These are phyloP conservation scores for Eutrigla gurnardus DNA, from an alignment of 2,797 vertebrate genomes.

Conservation along the genomic window DNA sequence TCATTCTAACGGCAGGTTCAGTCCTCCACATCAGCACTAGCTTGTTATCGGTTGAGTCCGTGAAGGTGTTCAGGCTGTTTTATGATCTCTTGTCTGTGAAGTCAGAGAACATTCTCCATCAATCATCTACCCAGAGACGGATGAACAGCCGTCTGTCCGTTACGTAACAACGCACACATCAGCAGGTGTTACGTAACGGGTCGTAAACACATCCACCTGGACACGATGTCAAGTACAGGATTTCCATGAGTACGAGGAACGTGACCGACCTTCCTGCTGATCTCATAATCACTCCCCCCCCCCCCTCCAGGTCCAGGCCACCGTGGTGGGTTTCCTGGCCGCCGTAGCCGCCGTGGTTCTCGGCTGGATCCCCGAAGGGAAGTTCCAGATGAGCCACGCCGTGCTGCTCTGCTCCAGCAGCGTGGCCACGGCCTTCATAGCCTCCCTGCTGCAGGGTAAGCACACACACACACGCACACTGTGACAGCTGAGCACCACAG, in stretches of 20 bases:
- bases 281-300: neutral
- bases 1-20: neutral
- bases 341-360: conserved; percentile 93
- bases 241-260: neutral
- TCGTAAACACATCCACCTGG: neutral
- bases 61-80: neutral
- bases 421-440: conserved; percentile 96
- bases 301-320: conserved; percentile 91
- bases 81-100: conserved; percentile 6
- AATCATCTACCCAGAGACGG: conserved; percentile 39
- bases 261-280: neutral
- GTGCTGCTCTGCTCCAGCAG: conserved; percentile 95
- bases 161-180: neutral
- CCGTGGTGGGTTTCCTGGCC: conserved; percentile 95
- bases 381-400: conserved; percentile 93
- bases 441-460: conserved; percentile 94
- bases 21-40: neutral
- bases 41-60: neutral
- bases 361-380: conserved; percentile 97
- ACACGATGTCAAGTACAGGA: neutral
- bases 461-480: conserved; percentile 5
- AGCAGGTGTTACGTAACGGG: conserved; percentile 1
- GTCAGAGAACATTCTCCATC: neutral
- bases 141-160: conserved; percentile 27
- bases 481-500: neutral